Base-by-base conservation (phyloP, 2,888 invertebrate genomes). In the Pilophorus perplexus region DNA sequence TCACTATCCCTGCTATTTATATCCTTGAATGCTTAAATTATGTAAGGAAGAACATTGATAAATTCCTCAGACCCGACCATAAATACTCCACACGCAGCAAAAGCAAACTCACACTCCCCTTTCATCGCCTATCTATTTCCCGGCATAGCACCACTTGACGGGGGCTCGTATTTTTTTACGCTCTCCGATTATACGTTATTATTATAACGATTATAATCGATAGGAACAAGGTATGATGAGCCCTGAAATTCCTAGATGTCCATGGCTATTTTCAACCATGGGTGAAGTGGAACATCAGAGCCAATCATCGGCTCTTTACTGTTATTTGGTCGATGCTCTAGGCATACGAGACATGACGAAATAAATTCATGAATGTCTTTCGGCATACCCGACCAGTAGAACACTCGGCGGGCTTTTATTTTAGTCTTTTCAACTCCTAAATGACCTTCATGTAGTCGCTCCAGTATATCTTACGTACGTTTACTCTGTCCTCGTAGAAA, bases 371-470 rank as follows among this genome's bases (percentile, higher is more conserved):
- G 73, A 38, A 76, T 73, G 20, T 75, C 73, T 12, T 3, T 25
- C 55, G 72, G 72, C 54, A 74, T 73, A 8, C 72, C 59, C 18
- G 74, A 75, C 75, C 75, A 76, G 62, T 74, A 75, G 67, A 74
- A 74, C 3, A 74, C 22, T 40, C 70, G 70, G 55, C 74, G 67
- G 5, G 73, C 74, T 18, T 72, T 68, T 27, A 72, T 60, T 67
- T 73, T 72, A 52, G 73, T 73, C 71, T 76, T 75, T 50, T 72
- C 23, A 8, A 59, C 42, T 10, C 42, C 59, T 14, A 59, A 44
- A 42, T 59, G 59, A 14, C 59, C 42, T 57, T 70, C 73, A 73
- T 76, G 75, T 52, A 75, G 65, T 67, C 69, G 69, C 2, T 54
- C 66, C n/a, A 72, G 23, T 20, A 74, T 71, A 12, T 40, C n/a